Base-by-base conservation (phyloP, 1,140 invertebrate genomes). In the Trichonephila inaurata region DNA sequence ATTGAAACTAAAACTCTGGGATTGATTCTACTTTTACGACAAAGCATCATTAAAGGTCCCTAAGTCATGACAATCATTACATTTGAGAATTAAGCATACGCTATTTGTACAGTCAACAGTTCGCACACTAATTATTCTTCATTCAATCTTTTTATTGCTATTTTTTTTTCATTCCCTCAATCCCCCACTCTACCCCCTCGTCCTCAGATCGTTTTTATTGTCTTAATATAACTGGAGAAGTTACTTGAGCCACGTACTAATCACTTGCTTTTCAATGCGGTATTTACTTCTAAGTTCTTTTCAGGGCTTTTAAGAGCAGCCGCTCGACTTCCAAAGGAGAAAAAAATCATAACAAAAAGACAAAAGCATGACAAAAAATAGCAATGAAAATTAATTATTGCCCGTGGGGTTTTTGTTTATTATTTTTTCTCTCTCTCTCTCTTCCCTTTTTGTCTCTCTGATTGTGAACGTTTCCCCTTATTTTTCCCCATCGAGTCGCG, bases 381-480 rank as follows among this genome's bases (percentile, higher is more conserved):
- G 81, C 91, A 92, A 92, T 92, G 91, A 92, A 92, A 92, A 92
- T 92, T 92, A 92, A 92, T 92, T 92, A 92, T 92, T 86, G 61
- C 82, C 91, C 61, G n/a, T 64, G 72, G 90, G 33, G 14, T 51
- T 58, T 85, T 81, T 24, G n/a, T 77, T 66, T 16, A 19, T 44
- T 51, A 21, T 44, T 58, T 40, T 24, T 64, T 60, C 28, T 12
- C 12, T 40, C 18, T 86, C 28, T 91, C 19, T 10, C 10, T 61
- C 44, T 86, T 24, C 82, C 62, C 19, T 60, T 66, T 89, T 40
- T 64, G 60, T 89, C 8, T 89, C 33, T 89, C 4, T 64, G 85
- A 62, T 51, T 87, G 58, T 33, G 60, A 72, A 62, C 19, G 51
- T 87, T 62, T 44, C 33, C 21, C 14, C 72, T 19, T 19, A 64